A percentile compares a stretch with the other conserved stretches of the same genome.
Evolutionary conservation across 2,888 invertebrate genomes (phyloP).

Genomic region (Polietes domitor): DNA sequence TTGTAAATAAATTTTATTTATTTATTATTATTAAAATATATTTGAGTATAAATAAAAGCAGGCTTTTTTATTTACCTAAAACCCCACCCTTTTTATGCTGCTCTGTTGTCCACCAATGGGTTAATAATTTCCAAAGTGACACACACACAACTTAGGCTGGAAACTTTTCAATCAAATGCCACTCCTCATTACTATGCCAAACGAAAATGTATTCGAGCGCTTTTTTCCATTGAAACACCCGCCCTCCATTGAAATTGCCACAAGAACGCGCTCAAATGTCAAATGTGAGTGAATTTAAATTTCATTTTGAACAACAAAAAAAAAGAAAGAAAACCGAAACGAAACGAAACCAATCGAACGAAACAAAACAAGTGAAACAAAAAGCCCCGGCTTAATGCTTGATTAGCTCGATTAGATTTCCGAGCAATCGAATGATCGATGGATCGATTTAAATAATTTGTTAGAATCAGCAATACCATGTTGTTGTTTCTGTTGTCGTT

Average conservation of each 20-base stretch:
- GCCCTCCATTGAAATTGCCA: no score
- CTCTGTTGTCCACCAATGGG: neutral
- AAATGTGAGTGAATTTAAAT: neutral
- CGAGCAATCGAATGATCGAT: neutral
- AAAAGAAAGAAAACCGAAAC: no score
- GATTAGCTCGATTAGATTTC: constrained; percentile 15
- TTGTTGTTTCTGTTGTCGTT: neutral
- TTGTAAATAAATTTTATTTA: no score
- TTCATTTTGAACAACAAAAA: no score
- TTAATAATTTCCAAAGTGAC: neutral
- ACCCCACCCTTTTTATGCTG: neutral
- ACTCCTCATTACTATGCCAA: constrained; percentile 1
- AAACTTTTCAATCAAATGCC: neutral
- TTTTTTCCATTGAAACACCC: neutral
- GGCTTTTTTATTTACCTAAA: no score
- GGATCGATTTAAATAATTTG: constrained; percentile 28
- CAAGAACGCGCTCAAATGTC: neutral
- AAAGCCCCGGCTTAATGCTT: neutral
- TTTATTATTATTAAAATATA: no score
- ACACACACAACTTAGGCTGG: neutral
- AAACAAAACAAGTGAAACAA: constrained; percentile 10
- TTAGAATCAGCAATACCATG: constrained; percentile 20
- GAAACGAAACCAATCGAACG: no score
- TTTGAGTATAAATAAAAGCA: no score
- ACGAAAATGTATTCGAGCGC: neutral